Percentiles rank a stretch among this genome's conserved stretches.
Evolutionary conservation across 53 echinoderm and acorn worm species (phyloP).

Genomic region (Luidia sarsii): DNA sequence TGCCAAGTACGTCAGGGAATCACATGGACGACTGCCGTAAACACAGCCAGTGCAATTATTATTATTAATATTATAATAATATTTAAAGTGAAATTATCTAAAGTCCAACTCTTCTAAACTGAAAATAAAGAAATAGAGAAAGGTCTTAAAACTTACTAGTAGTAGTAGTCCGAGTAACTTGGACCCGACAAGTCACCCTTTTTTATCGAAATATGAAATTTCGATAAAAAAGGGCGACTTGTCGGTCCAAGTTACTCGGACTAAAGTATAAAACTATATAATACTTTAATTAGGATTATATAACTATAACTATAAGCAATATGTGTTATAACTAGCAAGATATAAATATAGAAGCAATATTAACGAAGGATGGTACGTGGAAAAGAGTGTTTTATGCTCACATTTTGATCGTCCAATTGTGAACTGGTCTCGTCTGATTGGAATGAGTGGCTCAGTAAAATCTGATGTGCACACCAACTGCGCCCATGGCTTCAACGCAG

Average conservation of each 20-base stretch:
- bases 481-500: constrained; percentile 18
- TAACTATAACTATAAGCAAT: background rate
- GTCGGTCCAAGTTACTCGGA: too few species aligned
- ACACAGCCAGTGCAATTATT: too few species aligned
- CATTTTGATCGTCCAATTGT: constrained; percentile 55
- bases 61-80: too few species aligned
- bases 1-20: too few species aligned
- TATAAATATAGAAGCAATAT: background rate
- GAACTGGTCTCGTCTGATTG: constrained; percentile 36
- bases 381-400: background rate
- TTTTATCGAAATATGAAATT: too few species aligned
- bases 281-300: background rate
- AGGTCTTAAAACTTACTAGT: background rate
- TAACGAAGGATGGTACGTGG: background rate
- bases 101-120: too few species aligned
- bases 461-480: constrained; percentile 58
- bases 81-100: too few species aligned
- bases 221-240: too few species aligned
- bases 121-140: background rate
- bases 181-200: too few species aligned
- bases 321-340: background rate
- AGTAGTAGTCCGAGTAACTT: too few species aligned
- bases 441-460: constrained; percentile 2
- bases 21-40: too few species aligned
- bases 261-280: background rate